Conservation (phyloP, 1,140 invertebrate species). For the Cotesia vestalis region DNA sequence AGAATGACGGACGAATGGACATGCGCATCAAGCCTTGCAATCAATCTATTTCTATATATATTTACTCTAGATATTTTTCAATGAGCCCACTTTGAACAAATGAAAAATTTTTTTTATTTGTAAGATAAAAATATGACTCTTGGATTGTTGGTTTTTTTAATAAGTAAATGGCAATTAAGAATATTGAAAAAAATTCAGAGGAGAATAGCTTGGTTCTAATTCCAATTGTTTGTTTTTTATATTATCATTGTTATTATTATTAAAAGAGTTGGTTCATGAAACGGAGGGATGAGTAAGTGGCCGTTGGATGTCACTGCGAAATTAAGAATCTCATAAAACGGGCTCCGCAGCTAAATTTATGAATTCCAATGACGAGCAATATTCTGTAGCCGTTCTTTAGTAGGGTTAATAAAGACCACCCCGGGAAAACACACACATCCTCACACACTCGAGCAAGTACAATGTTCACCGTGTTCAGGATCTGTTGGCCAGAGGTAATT, state of each 20-base stretch:
- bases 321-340: slow-evolving; percentile 18
- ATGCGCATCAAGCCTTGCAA: slow-evolving; percentile 23
- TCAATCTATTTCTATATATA: slow-evolving; percentile 14
- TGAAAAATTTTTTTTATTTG: slow-evolving; percentile 10
- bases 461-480: background rate
- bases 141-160: background rate
- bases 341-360: background rate
- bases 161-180: too few relatives aligned
- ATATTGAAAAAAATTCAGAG: too few relatives aligned
- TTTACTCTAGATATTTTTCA: slow-evolving; percentile 11
- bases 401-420: slow-evolving; percentile 18
- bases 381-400: slow-evolving; percentile 15
- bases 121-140: slow-evolving; percentile 19
- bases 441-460: background rate
- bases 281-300: background rate
- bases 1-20: slow-evolving; percentile 23
- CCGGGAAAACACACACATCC: slow-evolving; percentile 3
- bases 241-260: background rate
- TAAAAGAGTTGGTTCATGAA: background rate
- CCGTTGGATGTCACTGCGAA: background rate
- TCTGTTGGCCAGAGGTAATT: slow-evolving; percentile 4
- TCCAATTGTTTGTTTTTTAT: background rate
- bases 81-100: slow-evolving; percentile 19
- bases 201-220: too few relatives aligned
- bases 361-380: slow-evolving; percentile 19